Conservation (phyloP, 2,797 vertebrate species). For the Microctenopoma stevenorrisi region DNA sequence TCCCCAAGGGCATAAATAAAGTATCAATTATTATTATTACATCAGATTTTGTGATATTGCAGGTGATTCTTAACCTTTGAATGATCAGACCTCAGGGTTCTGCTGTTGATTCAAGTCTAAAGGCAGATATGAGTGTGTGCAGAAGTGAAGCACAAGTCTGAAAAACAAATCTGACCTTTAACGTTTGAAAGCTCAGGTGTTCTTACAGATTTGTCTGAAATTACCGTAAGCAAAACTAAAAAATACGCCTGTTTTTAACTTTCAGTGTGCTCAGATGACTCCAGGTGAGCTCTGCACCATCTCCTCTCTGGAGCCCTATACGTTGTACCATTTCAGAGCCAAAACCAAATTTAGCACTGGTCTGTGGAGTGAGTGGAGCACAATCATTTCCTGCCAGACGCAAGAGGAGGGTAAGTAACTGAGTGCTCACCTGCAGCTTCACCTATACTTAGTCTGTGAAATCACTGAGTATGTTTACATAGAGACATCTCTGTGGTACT, state of each 20-base stretch:
- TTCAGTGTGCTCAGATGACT: constrained; percentile 36
- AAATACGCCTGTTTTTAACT: neutral
- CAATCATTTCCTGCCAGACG: constrained; percentile 55
- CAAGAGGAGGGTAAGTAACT: constrained; percentile 86
- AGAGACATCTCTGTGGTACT: constrained; percentile 3
- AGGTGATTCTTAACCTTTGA: constrained; percentile 5
- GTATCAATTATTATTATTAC: no score
- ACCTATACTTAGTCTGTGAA: constrained; percentile 16
- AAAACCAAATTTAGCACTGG: constrained; percentile 84
- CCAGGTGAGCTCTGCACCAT: constrained; percentile 47
- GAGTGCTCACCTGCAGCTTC: neutral
- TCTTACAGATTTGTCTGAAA: neutral
- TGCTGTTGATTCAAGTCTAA: constrained; percentile 50
- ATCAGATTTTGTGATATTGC: neutral
- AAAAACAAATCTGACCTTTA: constrained; percentile 25
- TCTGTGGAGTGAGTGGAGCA: constrained; percentile 90
- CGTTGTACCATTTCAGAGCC: constrained; percentile 85
- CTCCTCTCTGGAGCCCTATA: constrained; percentile 83
- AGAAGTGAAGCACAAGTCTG: constrained; percentile 3
- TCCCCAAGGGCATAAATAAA: no score
- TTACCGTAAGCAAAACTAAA: neutral
- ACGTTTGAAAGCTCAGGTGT: neutral
- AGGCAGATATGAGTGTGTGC: constrained; percentile 46
- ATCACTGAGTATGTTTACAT: neutral
- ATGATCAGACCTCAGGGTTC: neutral